These are phyloP conservation scores for Eumacrocentrus americanus DNA, from an alignment of 2,888 invertebrate species.

Conservation along the genomic window DNA sequence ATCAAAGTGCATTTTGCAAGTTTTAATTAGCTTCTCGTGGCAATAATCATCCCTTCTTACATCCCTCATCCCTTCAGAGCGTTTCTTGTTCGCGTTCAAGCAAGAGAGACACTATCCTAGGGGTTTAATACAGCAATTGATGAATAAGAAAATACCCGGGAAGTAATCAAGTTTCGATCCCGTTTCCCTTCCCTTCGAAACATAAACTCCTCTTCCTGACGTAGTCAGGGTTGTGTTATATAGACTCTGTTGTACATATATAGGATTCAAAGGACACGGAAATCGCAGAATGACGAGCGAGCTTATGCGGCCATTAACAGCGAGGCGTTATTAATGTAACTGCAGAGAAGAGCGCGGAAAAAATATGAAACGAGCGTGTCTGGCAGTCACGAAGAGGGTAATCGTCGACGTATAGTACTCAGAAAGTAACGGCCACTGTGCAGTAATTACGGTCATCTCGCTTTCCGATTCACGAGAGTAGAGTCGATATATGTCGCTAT, in stretches of 20 bases:
- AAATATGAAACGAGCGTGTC: constrained; percentile 18
- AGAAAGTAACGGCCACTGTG: constrained; percentile 15
- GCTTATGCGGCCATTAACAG: constrained; percentile 16
- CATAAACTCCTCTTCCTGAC: neutral
- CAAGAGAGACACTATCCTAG: neutral
- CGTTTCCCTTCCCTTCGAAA: neutral
- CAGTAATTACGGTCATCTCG: constrained; percentile 16
- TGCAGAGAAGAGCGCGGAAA: constrained; percentile 13
- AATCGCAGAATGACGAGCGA: constrained; percentile 7
- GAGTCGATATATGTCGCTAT: neutral
- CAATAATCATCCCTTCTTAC: no score
- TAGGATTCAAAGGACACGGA: constrained; percentile 5
- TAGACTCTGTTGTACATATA: neutral
- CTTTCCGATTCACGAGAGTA: constrained; percentile 13
- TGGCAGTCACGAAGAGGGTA: constrained; percentile 20
- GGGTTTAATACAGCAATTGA: neutral
- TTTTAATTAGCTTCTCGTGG: no score
- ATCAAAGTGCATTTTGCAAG: no score
- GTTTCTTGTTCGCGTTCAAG: no score
- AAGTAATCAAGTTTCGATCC: neutral
- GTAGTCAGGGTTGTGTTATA: neutral
- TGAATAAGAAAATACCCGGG: neutral
- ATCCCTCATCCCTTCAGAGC: no score
- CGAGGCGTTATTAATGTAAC: constrained; percentile 20
- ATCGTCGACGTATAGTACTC: constrained; percentile 18